Evolutionary conservation across 2,797 vertebrate genomes (phyloP).

Genomic region (Brachyrhaphis roseni): DNA sequence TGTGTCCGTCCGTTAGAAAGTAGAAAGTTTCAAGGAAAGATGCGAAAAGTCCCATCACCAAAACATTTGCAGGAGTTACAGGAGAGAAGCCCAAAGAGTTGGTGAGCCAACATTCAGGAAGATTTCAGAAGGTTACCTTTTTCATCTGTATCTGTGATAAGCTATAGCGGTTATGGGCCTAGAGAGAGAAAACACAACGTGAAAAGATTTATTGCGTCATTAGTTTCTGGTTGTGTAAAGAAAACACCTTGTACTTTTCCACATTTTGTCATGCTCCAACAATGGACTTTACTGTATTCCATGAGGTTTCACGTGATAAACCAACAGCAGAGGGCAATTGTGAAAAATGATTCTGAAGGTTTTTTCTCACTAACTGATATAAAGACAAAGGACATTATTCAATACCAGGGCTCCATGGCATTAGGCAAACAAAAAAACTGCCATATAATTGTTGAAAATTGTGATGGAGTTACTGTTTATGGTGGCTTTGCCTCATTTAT

Average conservation of each 20-base stretch:
- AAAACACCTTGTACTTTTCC: not conserved
- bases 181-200: constrained; percentile 55
- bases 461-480: not conserved
- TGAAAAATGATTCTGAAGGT: not conserved
- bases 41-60: constrained; percentile 58
- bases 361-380: not conserved
- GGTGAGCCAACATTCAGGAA: constrained; percentile 20
- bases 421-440: not conserved
- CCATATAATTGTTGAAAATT: not conserved
- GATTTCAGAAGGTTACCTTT: constrained; percentile 72
- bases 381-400: not conserved
- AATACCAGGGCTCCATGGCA: not conserved
- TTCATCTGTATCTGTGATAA: constrained; percentile 79
- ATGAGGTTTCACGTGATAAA: not conserved
- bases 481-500: not conserved
- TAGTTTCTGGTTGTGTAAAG: not conserved
- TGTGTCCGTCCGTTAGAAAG: constrained; percentile 27
- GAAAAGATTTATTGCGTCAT: constrained; percentile 27
- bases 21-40: constrained; percentile 43
- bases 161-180: constrained; percentile 80
- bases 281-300: not conserved
- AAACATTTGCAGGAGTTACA: constrained; percentile 28
- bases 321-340: not conserved
- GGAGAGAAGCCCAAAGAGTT: constrained; percentile 12
- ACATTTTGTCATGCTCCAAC: not conserved